Percentiles rank a stretch among this genome's conserved stretches.
Conservation (phyloP, 35 echinoderm and acorn worm species). For the Lytechinus pictus region DNA sequence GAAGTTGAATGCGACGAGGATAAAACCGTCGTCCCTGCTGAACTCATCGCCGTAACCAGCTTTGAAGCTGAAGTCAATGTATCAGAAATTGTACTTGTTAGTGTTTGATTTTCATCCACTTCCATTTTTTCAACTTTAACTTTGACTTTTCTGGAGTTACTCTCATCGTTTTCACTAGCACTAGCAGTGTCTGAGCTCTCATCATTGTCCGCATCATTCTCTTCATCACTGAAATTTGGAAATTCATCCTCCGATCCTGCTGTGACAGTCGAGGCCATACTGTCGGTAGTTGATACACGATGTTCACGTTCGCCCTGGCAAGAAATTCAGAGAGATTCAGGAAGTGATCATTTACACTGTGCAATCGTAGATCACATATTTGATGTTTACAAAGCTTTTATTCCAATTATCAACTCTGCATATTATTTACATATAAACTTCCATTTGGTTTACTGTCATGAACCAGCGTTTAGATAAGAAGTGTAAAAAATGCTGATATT, state of each 20-base stretch:
- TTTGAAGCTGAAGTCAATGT: background rate
- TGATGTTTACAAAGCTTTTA: too few relatives aligned
- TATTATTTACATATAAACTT: too few relatives aligned
- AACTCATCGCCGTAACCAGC: background rate
- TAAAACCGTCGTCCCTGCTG: slow-evolving; percentile 9
- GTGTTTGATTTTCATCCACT: background rate
- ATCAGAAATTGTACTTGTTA: background rate
- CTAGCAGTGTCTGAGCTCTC: slow-evolving; percentile 96
- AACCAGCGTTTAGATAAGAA: too few relatives aligned
- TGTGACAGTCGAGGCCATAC: slow-evolving; percentile 78
- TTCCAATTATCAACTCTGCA: too few relatives aligned
- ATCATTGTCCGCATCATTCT: slow-evolving; percentile 86
- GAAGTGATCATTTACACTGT: background rate
- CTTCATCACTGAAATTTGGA: slow-evolving; percentile 80
- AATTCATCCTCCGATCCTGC: slow-evolving; percentile 79
- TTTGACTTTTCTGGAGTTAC: slow-evolving; percentile 37
- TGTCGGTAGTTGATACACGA: slow-evolving; percentile 79
- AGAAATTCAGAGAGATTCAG: background rate
- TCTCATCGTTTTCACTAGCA: slow-evolving; percentile 93
- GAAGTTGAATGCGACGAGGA: background rate
- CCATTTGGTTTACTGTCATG: too few relatives aligned
- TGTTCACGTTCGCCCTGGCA: slow-evolving; percentile 68
- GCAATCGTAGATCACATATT: too few relatives aligned
- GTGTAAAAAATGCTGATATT: too few relatives aligned
- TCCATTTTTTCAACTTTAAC: slow-evolving; percentile 47